Conservation (phyloP, 1,140 invertebrate genomes). For the Pogonus chalceus region DNA sequence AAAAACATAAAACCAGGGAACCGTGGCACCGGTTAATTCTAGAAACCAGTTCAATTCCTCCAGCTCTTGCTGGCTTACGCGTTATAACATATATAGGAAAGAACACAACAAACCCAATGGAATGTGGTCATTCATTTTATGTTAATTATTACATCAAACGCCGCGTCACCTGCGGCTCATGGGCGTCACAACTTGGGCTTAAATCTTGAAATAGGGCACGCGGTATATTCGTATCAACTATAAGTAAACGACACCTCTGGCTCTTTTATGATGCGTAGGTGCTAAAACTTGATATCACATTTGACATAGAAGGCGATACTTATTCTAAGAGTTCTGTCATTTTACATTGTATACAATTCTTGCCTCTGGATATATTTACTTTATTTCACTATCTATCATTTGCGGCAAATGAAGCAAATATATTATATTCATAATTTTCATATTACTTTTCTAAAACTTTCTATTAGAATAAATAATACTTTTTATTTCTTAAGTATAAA, state of each 20-base stretch:
- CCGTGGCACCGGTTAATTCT: background rate
- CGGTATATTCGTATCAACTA: no score
- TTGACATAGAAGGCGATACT: background rate
- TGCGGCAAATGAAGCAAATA: no score
- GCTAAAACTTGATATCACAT: constrained; percentile 3
- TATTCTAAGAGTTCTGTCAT: no score
- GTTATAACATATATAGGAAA: background rate
- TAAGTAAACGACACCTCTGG: background rate
- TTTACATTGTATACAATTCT: no score
- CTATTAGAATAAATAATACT: no score
- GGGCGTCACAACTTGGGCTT: background rate
- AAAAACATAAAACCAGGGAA: constrained; percentile 3
- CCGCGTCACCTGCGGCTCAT: background rate
- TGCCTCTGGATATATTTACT: no score
- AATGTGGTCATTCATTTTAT: constrained; percentile 4
- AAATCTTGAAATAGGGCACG: background rate
- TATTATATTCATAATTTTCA: no score
- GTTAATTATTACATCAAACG: constrained; percentile 7
- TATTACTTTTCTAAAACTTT: no score
- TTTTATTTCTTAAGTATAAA: no score
- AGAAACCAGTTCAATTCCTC: background rate
- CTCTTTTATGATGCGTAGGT: background rate
- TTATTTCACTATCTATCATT: no score
- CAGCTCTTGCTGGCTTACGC: background rate
- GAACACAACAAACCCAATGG: background rate